phyloP scores from a whole-genome alignment of 2,113 vertebrate genomes.

The Piliocolobus tephrosceles region DNA sequence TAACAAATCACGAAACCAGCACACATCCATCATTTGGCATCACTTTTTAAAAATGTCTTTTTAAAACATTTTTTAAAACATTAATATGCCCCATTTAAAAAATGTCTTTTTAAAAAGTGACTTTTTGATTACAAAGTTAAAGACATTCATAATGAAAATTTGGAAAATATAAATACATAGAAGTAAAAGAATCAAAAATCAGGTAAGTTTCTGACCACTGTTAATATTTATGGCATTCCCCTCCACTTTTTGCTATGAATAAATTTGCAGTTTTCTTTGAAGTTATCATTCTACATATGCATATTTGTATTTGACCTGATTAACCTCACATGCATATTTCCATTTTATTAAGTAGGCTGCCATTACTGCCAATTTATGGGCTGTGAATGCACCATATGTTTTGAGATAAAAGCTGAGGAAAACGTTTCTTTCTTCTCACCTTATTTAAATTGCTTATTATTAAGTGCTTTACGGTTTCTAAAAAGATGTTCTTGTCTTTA shows the following conservation, averaged over 20 bases:
- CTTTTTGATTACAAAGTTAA: background rate
- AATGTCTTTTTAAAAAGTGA: background rate
- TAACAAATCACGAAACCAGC: background rate
- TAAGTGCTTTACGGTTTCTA: background rate
- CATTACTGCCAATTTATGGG: background rate
- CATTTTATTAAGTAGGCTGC: background rate
- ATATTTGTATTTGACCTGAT: background rate
- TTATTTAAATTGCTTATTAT: constrained; percentile 13
- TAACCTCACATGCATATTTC: background rate
- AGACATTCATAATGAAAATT: background rate
- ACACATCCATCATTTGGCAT: background rate
- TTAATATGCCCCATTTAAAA: background rate
- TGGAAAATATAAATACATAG: background rate
- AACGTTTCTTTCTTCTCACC: background rate
- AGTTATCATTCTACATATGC: background rate
- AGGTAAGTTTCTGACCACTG: background rate
- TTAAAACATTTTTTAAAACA: background rate
- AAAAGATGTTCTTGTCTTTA: constrained; percentile 5
- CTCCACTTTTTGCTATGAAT: background rate
- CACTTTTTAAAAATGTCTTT: background rate
- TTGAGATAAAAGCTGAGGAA: constrained; percentile 27
- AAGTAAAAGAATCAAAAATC: constrained; percentile 2
- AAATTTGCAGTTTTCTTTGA: background rate
- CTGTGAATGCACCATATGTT: constrained; percentile 17
- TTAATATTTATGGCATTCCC: background rate